A percentile compares a stretch with the other conserved stretches of the same genome.
phyloP scores from a whole-genome alignment of 2,888 invertebrate genomes.

The Furcula furcula region DNA sequence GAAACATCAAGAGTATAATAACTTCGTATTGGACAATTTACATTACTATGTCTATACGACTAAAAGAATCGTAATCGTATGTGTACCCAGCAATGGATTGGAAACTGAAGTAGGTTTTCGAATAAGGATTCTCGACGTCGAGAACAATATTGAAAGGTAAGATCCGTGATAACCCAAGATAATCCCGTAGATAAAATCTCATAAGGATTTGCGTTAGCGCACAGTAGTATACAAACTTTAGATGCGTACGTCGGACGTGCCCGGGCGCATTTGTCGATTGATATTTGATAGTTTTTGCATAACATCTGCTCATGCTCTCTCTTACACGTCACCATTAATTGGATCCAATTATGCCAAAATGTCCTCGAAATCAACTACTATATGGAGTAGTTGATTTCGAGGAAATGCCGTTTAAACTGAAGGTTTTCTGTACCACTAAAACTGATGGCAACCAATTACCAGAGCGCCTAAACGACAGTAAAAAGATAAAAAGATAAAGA shows the following conservation, averaged over 20 bases:
- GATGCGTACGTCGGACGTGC: constrained; percentile 41
- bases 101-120: constrained; percentile 3
- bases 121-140: constrained; percentile 11
- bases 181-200: constrained; percentile 66
- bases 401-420: too few relatives aligned
- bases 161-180: constrained; percentile 72
- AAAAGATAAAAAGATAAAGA: too few relatives aligned
- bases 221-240: constrained; percentile 54
- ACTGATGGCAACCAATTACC: too few relatives aligned
- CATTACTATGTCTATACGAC: constrained; percentile 24
- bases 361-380: too few relatives aligned
- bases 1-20: constrained; percentile 2
- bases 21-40: not conserved
- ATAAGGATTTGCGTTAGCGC: constrained; percentile 63
- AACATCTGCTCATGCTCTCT: constrained; percentile 11
- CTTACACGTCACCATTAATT: too few relatives aligned
- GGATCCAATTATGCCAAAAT: constrained; percentile 1
- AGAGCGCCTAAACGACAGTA: too few relatives aligned
- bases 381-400: too few relatives aligned
- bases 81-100: constrained; percentile 27
- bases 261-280: constrained; percentile 28
- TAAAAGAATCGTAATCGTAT: too few relatives aligned
- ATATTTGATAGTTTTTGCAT: constrained; percentile 30
- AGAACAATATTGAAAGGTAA: constrained; percentile 36
- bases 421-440: too few relatives aligned